phyloP scores from a whole-genome alignment of 1,140 invertebrate species.

The Carposina sasakii region DNA sequence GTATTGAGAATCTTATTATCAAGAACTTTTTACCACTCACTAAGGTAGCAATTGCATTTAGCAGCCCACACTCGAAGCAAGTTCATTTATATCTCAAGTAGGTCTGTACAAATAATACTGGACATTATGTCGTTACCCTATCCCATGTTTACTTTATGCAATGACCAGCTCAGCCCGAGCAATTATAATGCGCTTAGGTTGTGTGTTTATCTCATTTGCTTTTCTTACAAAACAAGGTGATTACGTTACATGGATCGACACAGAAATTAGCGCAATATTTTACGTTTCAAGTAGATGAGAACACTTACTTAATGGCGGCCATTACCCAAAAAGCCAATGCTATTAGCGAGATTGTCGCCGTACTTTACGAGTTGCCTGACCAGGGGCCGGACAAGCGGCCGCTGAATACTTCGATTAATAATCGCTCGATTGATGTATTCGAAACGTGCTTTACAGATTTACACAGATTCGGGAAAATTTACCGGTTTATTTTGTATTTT shows the following conservation, averaged over 20 bases:
- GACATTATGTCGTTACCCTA: constrained; percentile 38
- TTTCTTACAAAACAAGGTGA: constrained; percentile 25
- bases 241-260: constrained; percentile 25
- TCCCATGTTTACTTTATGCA: constrained; percentile 35
- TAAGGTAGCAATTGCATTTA: too few species aligned
- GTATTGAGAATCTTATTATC: too few species aligned
- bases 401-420: constrained; percentile 28
- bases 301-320: constrained; percentile 19
- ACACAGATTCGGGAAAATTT: too few species aligned
- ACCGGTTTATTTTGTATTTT: too few species aligned
- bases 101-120: too few species aligned
- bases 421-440: too few species aligned
- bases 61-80: too few species aligned
- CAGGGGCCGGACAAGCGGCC: constrained; percentile 8
- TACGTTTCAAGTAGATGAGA: constrained; percentile 14
- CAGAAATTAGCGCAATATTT: constrained; percentile 22
- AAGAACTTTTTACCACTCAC: too few species aligned
- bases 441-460: too few species aligned
- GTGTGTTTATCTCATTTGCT: constrained; percentile 25
- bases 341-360: constrained; percentile 27
- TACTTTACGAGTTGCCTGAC: constrained; percentile 6
- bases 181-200: constrained; percentile 41
- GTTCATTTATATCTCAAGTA: too few species aligned
- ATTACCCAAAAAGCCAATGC: constrained; percentile 27
- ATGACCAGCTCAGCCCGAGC: constrained; percentile 19